A percentile compares a stretch with the other conserved stretches of the same genome.
Conservation (phyloP, 2,888 invertebrate species). For the Cistogaster globosa region DNA sequence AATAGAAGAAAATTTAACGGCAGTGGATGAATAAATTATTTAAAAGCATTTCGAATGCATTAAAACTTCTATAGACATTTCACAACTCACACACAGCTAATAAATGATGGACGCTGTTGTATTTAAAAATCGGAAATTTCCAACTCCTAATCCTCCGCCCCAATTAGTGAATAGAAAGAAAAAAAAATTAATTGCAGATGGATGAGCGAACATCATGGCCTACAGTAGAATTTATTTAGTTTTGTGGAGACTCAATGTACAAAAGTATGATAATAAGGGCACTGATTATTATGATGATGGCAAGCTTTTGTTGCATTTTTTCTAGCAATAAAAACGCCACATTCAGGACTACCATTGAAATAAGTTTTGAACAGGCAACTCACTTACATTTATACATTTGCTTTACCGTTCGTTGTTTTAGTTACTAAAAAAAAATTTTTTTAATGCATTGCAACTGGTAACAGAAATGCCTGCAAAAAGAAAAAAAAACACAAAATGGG, state of each 20-base stretch:
- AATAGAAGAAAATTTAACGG: not conserved
- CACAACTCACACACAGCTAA: not conserved
- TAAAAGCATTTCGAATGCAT: conserved; percentile 12
- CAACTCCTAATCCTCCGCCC: conserved; percentile 3
- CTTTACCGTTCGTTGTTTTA: conserved; percentile 4
- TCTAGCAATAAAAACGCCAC: conserved; percentile 40
- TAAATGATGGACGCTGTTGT: not conserved
- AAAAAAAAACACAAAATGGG: not conserved
- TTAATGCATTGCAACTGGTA: conserved; percentile 13
- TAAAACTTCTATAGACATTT: conserved; percentile 12
- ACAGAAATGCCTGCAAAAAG: not conserved
- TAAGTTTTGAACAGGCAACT: conserved; percentile 12
- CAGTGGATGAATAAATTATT: not conserved
- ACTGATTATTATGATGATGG: conserved; percentile 3
- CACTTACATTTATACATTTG: not conserved
- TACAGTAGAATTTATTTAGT: conserved; percentile 13
- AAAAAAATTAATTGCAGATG: conserved; percentile 5
- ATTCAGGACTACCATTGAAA: conserved; percentile 19
- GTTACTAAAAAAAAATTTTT: conserved; percentile 14
- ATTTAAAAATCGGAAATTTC: conserved; percentile 12
- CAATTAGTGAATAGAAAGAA: not conserved
- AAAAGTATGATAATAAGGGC: conserved; percentile 6
- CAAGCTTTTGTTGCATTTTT: conserved; percentile 13
- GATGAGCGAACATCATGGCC: not conserved
- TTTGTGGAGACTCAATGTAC: not conserved